Conservation (phyloP, 2,888 invertebrate genomes). For the Macrosoma leucophasiata region DNA sequence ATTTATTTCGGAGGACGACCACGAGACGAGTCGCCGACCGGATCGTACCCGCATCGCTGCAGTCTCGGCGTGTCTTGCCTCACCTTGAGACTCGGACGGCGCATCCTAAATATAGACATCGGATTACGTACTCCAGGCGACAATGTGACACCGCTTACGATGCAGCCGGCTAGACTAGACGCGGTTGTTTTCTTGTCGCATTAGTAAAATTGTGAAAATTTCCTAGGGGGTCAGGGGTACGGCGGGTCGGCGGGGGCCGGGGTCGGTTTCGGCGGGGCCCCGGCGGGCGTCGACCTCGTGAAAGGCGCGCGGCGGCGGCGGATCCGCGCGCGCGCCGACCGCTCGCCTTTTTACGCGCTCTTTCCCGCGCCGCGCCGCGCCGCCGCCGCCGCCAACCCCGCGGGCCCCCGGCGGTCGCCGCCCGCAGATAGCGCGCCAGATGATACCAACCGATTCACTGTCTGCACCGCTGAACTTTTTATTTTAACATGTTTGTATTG, state of each 20-base stretch:
- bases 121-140: conserved; percentile 33
- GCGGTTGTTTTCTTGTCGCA: conserved; percentile 19
- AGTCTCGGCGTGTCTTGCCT: conserved; percentile 24
- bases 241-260: conserved; percentile 33
- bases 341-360: conserved; percentile 73
- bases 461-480: conserved; percentile 60
- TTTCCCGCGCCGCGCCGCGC: conserved; percentile 54
- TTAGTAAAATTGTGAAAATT: conserved; percentile 41
- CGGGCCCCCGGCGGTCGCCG: conserved; percentile 72
- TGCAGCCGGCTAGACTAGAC: conserved; percentile 18
- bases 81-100: conserved; percentile 39
- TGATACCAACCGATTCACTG: conserved; percentile 59
- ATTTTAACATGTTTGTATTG: conserved; percentile 9
- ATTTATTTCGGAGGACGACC: conserved; percentile 29
- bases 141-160: conserved; percentile 29
- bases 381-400: conserved; percentile 64
- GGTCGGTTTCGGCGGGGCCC: conserved; percentile 59
- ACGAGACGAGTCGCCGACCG: conserved; percentile 23
- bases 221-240: conserved; percentile 41
- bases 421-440: conserved; percentile 71
- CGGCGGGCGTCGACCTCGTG: conserved; percentile 70
- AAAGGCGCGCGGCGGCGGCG: conserved; percentile 55
- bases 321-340: conserved; percentile 58
- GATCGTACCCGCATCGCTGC: conserved; percentile 22
- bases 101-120: conserved; percentile 40